Conservation (phyloP, 2,888 invertebrate genomes). For the Disparrhopalites patrizii region DNA sequence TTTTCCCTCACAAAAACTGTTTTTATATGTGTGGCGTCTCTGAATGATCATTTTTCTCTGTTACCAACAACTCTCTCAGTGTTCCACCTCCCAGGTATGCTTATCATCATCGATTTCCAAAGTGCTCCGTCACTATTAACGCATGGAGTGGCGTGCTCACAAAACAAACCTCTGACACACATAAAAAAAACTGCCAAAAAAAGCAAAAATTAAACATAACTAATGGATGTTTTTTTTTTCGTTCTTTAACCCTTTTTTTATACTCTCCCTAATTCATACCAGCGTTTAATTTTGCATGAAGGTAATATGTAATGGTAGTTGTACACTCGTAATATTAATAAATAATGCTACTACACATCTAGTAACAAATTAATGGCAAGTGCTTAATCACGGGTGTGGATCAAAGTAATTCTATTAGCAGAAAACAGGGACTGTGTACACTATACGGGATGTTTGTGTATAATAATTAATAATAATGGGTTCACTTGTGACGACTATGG, state of each 20-base stretch:
- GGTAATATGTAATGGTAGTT: background rate
- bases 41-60: slow-evolving; percentile 29
- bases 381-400: too few relatives aligned
- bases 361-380: background rate
- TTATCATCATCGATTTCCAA: slow-evolving; percentile 23
- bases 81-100: slow-evolving; percentile 47
- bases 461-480: too few relatives aligned
- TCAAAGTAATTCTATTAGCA: background rate
- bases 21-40: slow-evolving; percentile 28
- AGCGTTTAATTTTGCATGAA: slow-evolving; percentile 10
- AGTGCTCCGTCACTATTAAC: slow-evolving; percentile 22
- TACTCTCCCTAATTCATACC: background rate
- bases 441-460: too few relatives aligned
- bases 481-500: too few relatives aligned
- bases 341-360: background rate
- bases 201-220: slow-evolving; percentile 6
- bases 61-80: slow-evolving; percentile 38
- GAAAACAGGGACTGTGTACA: background rate
- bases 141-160: slow-evolving; percentile 22
- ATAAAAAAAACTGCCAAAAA: slow-evolving; percentile 4
- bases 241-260: slow-evolving; percentile 2
- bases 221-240: slow-evolving; percentile 13
- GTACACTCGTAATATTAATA: background rate
- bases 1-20: slow-evolving; percentile 19
- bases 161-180: background rate